These are phyloP conservation scores for Plebejus argus DNA, from an alignment of 2,888 invertebrate species.

Conservation along the genomic window DNA sequence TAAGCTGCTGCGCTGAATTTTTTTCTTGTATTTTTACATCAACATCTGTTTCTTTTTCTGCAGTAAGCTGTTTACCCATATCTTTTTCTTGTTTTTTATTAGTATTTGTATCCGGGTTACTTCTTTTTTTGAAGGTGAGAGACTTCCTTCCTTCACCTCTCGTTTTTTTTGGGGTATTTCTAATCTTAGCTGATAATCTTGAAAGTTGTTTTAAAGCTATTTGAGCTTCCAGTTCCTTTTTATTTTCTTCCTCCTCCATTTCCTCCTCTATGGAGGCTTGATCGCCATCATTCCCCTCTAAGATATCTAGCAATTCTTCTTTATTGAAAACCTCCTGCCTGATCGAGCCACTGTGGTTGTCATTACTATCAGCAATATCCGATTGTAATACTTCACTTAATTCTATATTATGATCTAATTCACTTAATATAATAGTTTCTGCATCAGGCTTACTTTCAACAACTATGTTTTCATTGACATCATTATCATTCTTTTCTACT, in stretches of 20 bases:
- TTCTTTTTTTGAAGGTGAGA: constrained; percentile 37
- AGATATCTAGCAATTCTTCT: constrained; percentile 70
- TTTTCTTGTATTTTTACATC: constrained; percentile 36
- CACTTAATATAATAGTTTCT: constrained; percentile 58
- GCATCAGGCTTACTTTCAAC: constrained; percentile 44
- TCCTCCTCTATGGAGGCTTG: constrained; percentile 41
- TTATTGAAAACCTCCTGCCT: constrained; percentile 73
- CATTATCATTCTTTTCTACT: constrained; percentile 63
- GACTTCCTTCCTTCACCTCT: constrained; percentile 43
- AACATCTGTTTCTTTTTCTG: constrained; percentile 39
- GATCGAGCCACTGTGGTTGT: constrained; percentile 63
- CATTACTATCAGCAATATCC: constrained; percentile 57
- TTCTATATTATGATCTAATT: constrained; percentile 66
- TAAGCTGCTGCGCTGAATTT: constrained; percentile 38
- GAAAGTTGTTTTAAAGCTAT: constrained; percentile 67
- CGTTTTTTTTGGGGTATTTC: constrained; percentile 37
- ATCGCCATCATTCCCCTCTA: constrained; percentile 68
- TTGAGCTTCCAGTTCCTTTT: constrained; percentile 54
- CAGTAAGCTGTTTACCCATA: constrained; percentile 38
- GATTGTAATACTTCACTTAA: constrained; percentile 68
- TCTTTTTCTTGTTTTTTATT: constrained; percentile 42
- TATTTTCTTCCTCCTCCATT: background rate
- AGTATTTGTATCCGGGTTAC: constrained; percentile 44
- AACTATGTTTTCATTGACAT: constrained; percentile 49
- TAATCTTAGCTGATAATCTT: constrained; percentile 51